Evolutionary conservation across 2,797 vertebrate genomes (phyloP), one percentile per base, ranked within the genome.

Genomic region (Pyrocephalus nanus): DNA sequence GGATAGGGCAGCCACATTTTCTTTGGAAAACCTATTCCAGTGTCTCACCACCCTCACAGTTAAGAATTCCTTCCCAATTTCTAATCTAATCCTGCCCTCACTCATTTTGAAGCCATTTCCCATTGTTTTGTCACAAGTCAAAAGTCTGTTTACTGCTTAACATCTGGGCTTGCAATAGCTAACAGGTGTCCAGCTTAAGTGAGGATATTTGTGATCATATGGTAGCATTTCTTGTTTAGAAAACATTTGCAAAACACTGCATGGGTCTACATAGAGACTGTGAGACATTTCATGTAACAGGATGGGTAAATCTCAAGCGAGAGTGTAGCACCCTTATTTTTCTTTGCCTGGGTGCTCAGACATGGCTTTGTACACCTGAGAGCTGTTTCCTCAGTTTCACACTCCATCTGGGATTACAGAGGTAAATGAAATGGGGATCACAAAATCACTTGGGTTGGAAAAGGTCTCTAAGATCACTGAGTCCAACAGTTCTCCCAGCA

Each of bases 251-350:
- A 34, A 36, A 86, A 19, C 1, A 0, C 19, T 27, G 12, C 3
- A 8, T 18, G 32, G 16, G 16, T 19, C 26, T 50, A 2, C 11
- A 5, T 7, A 48, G 64, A 54, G 8, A 10, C 2, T 22, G 21
- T 22, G 51, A 80, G 25, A 34, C 18, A 25, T 34, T 32, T 61
- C 19, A 9, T 22, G 3, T 7, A 30, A 12, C 5, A 54, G 27
- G 14, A 36, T 20, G 47, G 23, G 29, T 12, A 50, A 19, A 36
- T 34, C 42, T 67, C 26, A 51, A 54, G 40, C 13, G 20, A 42
- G 32, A 12, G 20, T 47, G 29, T 11, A n/a, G 22, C 12, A 3
- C 43, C 32, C 50, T 47, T 0, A 0, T 53, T 77, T 54, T 54
- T 32, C 17, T 17, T 21, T 60, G 19, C 29, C 21, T 73, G 38